Evolutionary conservation across 2,888 invertebrate genomes (phyloP), one percentile per base, ranked within the genome.

Genomic region (Gandaritis pyraliata): DNA sequence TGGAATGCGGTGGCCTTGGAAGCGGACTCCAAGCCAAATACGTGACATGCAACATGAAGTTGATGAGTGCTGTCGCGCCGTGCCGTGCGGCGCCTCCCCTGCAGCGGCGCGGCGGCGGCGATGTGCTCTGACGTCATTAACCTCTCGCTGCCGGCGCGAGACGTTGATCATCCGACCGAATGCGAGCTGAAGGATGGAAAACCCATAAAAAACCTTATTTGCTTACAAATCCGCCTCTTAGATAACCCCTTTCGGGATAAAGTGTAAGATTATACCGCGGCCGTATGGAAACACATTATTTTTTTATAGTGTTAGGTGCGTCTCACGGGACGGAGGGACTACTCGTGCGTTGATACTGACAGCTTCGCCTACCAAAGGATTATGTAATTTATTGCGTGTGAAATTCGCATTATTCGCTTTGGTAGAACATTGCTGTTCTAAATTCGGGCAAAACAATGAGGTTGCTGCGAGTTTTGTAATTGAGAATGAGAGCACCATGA

Each of bases 141-240:
- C 16, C 45, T n/a, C 5, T 1, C 12, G 16, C 30, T 11, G 18
- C 30, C n/a, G 18, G 4, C 12, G 36, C 18, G 51, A 18, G 36
- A 36, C 39, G 36, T 50, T 10, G 43, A 58, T 58, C 60, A 53
- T 59, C 45, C 11, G 18, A 29, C 46, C 46, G 54, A 48, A 53
- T 53, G 50, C 39, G 58, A 64, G 68, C 45, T 45, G 47, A 55
- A 51, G 56, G 58, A 57, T 59, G 33, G 18, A 46, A 36, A 57
- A 62, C 29, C 45, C 64, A 60, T 67, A 68, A 68, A 70, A 68
- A 60, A 61, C 46, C 64, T 58, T 58, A 70, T 68, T 68, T 70
- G 66, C 66, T 64, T 61, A 65, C 65, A 68, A 68, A 65, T 67
- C 65, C 65, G 48, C 61, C 60, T 61, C 54, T 58, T 39, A 61